phyloP scores from a whole-genome alignment of 2,113 vertebrate species.

The Columba janthina region DNA sequence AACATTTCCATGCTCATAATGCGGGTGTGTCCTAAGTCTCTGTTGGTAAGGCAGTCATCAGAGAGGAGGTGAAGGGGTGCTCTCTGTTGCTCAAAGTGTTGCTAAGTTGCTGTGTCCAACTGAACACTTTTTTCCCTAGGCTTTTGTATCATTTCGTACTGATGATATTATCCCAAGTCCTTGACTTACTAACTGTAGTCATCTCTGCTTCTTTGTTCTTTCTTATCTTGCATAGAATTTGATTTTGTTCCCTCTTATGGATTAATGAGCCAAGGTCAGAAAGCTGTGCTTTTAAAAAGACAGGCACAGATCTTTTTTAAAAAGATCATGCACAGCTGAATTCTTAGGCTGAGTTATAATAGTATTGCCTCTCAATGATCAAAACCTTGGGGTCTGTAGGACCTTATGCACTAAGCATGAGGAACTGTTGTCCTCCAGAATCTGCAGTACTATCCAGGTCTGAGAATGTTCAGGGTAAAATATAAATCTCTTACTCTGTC shows the following conservation, averaged over 20 bases:
- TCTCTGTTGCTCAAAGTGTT: not conserved
- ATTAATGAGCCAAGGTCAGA: not conserved
- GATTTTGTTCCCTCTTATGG: not conserved
- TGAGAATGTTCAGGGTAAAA: not conserved
- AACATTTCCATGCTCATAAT: not conserved
- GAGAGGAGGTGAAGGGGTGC: not conserved
- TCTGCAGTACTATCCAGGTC: too few relatives aligned
- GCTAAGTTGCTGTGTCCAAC: not conserved
- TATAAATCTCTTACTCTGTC: not conserved
- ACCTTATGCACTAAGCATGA: not conserved
- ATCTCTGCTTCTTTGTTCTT: not conserved
- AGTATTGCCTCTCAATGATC: not conserved
- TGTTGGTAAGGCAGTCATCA: not conserved
- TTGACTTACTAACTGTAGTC: not conserved
- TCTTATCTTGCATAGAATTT: not conserved
- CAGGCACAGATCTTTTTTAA: too few relatives aligned
- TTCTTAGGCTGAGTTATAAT: not conserved
- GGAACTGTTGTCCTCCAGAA: not conserved
- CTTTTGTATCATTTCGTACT: not conserved
- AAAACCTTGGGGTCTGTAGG: not conserved
- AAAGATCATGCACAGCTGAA: not conserved
- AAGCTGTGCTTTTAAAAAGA: not conserved
- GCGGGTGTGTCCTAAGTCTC: not conserved
- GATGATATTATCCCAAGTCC: not conserved
- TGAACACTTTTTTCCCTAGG: accelerated